These are phyloP conservation scores for Arothron firmamentum DNA, from an alignment of 2,113 vertebrate species.

Conservation along the genomic window DNA sequence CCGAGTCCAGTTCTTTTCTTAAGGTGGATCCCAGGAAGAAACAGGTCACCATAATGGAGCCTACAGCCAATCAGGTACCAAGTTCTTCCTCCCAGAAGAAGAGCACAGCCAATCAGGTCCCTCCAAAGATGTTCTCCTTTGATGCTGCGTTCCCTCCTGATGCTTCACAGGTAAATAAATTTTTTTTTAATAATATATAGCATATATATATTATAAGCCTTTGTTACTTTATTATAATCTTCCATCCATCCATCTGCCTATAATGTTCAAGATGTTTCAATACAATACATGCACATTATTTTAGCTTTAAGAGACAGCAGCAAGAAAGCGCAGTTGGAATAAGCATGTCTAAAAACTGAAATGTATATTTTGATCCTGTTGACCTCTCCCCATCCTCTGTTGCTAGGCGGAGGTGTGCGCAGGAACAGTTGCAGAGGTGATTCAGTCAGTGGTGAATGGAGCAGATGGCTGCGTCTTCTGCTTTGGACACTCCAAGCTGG, in stretches of 20 bases:
- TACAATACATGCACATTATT: no score
- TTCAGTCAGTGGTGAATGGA: conserved; percentile 97
- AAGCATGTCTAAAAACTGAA: no score
- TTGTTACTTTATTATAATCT: no score
- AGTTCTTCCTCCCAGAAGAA: conserved; percentile 82
- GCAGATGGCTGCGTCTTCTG: conserved; percentile 99
- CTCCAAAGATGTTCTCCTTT: conserved; percentile 97
- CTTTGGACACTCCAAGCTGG: conserved; percentile 95
- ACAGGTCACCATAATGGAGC: conserved; percentile 93
- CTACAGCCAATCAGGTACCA: conserved; percentile 75
- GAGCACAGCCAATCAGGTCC: conserved; percentile 83
- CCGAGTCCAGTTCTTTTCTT: conserved; percentile 93
- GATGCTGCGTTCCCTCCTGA: conserved; percentile 95
- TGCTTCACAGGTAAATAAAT: conserved; percentile 85
- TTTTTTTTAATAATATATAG: background rate
- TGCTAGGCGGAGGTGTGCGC: conserved; percentile 94
- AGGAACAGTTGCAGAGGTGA: conserved; percentile 95
- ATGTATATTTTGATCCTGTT: background rate
- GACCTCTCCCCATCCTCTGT: conserved; percentile 20
- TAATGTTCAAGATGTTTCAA: no score
- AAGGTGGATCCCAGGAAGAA: conserved; percentile 96
- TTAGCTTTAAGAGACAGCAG: no score
- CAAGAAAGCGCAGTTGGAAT: no score
- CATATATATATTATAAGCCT: background rate
- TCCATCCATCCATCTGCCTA: no score